Base-by-base conservation (phyloP, 2,888 invertebrate genomes). In the Lacanobia oleracea region DNA sequence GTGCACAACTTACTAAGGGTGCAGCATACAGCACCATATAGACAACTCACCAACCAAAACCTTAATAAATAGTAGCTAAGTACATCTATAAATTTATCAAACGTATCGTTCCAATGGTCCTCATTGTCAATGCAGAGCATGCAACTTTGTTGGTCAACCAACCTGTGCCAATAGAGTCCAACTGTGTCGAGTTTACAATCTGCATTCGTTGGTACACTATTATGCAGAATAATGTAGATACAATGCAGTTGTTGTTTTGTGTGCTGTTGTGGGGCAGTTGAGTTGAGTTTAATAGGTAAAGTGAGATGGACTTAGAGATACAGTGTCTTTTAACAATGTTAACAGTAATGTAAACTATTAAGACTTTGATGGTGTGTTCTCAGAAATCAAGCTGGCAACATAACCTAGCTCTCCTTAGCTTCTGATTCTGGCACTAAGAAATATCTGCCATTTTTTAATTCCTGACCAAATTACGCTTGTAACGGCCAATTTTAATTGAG, bases 111-210 rank as follows among this genome's bases (percentile, higher is more conserved):
- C 37, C 59, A 16, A 54, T 60, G 33, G 9, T 27, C 27, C 37
- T 65, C 74, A 73, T 76, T 76, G 50, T 61, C 45, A 16, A 74
- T 79, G 65, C 61, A 61, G 56, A 10, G 23, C 40, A 43, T 18
- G 27, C 45, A 60, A 79, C 50, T 56, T 51, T 45, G 64, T 65
- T 51, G 16, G 43, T 51, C 79, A 79, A 63, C n/a, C 79, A 79
- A 63, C n/a, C 43, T 45, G 48, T 37, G 27, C 74, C 74, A 14
- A 45, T 14, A 61, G 61, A 40, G 18, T 14, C 10, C 18, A 33
- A 48, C 37, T 56, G 64, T 61, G 75, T 61, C 27, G 64, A 61
- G 75, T 56, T 65, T 48, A 64, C 75, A 76, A 79, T 74, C 76
- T 74, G 50, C 60, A 80, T 80, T 79, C n/a, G 54, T 56, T 50